These are phyloP conservation scores for Rhyacophila brunnea DNA, from an alignment of 1,140 invertebrate species.

Conservation along the genomic window DNA sequence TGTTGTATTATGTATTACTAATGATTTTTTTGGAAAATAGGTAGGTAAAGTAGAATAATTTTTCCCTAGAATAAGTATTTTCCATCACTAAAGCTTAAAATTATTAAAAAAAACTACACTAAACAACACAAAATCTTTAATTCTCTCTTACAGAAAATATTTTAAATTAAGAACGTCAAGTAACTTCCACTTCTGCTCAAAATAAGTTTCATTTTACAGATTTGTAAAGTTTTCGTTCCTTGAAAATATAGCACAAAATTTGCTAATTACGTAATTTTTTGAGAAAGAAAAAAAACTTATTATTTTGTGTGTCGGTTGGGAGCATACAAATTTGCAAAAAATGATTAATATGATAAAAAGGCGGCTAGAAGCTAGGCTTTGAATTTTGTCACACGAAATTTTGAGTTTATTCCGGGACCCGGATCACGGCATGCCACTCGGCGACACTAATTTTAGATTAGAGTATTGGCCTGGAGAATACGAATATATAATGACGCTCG, in stretches of 20 bases:
- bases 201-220: too few relatives aligned
- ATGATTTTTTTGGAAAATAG: too few relatives aligned
- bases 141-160: too few relatives aligned
- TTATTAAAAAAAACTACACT: too few relatives aligned
- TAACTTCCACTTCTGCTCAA: too few relatives aligned
- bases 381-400: slow-evolving; percentile 26
- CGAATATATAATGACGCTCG: slow-evolving; percentile 33
- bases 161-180: too few relatives aligned
- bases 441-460: slow-evolving; percentile 35
- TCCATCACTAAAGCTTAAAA: too few relatives aligned
- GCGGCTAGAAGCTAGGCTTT: not conserved
- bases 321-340: not conserved
- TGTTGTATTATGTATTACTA: too few relatives aligned
- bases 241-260: not conserved
- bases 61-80: too few relatives aligned
- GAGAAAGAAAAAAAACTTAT: not conserved
- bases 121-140: too few relatives aligned
- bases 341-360: not conserved
- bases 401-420: slow-evolving; percentile 30
- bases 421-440: slow-evolving; percentile 30
- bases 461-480: slow-evolving; percentile 35
- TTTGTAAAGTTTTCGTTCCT: not conserved
- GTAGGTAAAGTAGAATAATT: too few relatives aligned
- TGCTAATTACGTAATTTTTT: not conserved
- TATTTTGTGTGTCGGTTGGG: not conserved